These are phyloP conservation scores for Hapalemur alaotrensis DNA, from an alignment of 2,797 vertebrate genomes.

Conservation along the genomic window DNA sequence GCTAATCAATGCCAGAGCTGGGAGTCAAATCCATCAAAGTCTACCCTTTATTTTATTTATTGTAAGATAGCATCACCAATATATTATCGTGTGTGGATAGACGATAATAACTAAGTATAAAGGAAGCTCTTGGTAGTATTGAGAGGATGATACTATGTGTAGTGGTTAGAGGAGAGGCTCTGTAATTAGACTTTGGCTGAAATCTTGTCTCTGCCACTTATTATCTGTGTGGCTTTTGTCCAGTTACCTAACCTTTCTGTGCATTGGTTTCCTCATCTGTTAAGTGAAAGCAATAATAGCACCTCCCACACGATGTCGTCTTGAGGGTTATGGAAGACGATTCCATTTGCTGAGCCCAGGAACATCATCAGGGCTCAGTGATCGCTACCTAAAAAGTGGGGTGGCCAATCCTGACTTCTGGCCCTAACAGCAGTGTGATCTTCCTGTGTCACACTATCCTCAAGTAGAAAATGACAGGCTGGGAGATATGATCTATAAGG, in stretches of 20 bases:
- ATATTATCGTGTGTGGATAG: neutral
- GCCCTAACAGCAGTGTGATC: neutral
- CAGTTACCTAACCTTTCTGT: neutral
- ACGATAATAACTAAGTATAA: neutral
- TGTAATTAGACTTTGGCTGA: neutral
- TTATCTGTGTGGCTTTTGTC: neutral
- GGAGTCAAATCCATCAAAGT: neutral
- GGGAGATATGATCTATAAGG: neutral
- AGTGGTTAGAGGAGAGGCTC: neutral
- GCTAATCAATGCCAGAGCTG: neutral
- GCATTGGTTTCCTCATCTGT: neutral
- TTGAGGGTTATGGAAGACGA: neutral
- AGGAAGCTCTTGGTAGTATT: neutral
- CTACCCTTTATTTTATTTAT: neutral
- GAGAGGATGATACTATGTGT: neutral
- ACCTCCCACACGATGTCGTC: neutral
- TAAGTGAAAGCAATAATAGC: conserved; percentile 10
- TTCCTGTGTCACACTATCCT: neutral
- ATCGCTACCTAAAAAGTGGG: neutral
- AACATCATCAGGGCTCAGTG: neutral
- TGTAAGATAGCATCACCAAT: neutral
- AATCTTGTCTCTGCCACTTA: neutral
- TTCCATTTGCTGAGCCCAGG: neutral
- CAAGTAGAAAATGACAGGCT: neutral
- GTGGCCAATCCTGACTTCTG: neutral